Conservation (phyloP, 1,140 invertebrate species). For the Eriosoma lanigerum region DNA sequence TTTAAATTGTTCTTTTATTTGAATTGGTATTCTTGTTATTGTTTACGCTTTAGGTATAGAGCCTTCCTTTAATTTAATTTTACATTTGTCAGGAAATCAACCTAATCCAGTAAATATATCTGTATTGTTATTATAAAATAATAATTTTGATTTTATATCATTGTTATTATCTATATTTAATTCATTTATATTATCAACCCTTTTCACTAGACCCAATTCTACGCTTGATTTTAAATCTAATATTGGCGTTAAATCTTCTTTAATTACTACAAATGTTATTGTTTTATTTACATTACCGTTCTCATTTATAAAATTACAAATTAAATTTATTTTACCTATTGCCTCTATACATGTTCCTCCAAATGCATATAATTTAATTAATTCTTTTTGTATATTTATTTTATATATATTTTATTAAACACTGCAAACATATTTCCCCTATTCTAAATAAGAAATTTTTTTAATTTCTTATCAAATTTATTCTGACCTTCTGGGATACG, state of each 20-base stretch:
- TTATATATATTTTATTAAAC: too few species aligned
- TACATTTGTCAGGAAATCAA: slow-evolving; percentile 39
- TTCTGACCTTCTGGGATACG: too few species aligned
- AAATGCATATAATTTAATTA: neutral
- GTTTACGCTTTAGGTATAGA: slow-evolving; percentile 46
- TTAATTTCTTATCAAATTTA: too few species aligned
- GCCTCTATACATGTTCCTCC: neutral
- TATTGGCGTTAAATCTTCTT: neutral
- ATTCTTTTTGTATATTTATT: too few species aligned
- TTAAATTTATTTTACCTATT: neutral
- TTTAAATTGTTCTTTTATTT: slow-evolving; percentile 18
- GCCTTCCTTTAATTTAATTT: too few species aligned
- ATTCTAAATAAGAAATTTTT: too few species aligned
- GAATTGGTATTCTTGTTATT: slow-evolving; percentile 5
- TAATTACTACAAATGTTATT: neutral
- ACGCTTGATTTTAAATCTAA: neutral
- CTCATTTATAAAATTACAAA: neutral
- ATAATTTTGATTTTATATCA: slow-evolving; percentile 32
- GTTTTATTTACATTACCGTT: neutral
- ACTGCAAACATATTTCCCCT: too few species aligned
- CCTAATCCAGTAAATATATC: slow-evolving; percentile 54
- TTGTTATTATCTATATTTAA: neutral
- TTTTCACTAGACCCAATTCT: too few species aligned
- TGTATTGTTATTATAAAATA: slow-evolving; percentile 39
- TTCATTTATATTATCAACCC: neutral